phyloP scores from a whole-genome alignment of 2,797 vertebrate genomes.

The Tokudaia muenninki region DNA sequence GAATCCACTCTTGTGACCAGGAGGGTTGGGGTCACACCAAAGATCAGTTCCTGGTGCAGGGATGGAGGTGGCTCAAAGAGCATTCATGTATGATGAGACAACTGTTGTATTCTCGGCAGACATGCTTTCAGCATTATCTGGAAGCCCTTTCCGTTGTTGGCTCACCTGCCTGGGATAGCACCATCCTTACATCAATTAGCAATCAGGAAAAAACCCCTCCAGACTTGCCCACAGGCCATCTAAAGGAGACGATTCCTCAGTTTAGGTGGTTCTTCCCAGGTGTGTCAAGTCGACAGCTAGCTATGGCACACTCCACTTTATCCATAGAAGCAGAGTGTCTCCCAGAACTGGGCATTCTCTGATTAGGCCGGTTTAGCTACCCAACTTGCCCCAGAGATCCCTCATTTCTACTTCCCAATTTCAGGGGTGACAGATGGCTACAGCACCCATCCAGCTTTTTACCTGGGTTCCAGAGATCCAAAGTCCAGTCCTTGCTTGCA shows the following conservation, averaged over 20 bases:
- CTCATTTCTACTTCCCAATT: background rate
- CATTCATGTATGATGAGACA: background rate
- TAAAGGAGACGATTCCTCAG: background rate
- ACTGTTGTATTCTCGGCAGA: background rate
- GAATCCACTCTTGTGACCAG: background rate
- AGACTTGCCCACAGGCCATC: background rate
- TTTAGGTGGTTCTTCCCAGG: background rate
- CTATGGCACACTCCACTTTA: background rate
- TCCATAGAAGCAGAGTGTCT: background rate
- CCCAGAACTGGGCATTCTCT: background rate
- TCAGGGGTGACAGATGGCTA: no score
- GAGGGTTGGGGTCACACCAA: background rate
- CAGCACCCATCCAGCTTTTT: background rate
- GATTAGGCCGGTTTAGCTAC: background rate
- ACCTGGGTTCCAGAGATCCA: background rate
- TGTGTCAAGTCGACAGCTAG: background rate
- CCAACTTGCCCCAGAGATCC: background rate
- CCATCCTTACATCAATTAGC: background rate
- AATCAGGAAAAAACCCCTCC: background rate
- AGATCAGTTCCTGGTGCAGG: constrained; percentile 1
- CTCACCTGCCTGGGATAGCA: no score
- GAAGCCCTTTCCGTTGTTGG: constrained; percentile 9
- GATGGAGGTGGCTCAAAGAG: background rate
- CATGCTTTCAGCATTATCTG: background rate
- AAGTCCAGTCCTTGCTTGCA: background rate